phyloP scores from a whole-genome alignment of 2,888 invertebrate genomes.

The Hydropsyche betteni region DNA sequence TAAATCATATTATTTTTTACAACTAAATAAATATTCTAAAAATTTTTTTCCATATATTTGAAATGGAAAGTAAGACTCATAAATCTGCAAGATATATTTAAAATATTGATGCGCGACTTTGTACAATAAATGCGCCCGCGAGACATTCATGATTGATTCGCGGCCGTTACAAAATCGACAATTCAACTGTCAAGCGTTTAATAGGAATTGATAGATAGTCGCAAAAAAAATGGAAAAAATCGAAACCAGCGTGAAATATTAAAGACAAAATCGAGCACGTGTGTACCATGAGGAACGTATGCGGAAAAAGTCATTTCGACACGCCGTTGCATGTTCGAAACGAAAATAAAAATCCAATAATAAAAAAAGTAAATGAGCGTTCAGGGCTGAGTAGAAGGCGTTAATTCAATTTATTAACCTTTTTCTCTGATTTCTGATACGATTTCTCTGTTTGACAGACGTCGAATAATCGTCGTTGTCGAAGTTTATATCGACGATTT shows the following conservation, averaged over 20 bases:
- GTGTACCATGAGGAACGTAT: background rate
- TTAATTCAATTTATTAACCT: too few relatives aligned
- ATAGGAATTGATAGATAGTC: conserved; percentile 21
- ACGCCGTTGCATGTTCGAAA: too few relatives aligned
- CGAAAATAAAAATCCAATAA: too few relatives aligned
- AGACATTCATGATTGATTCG: conserved; percentile 22
- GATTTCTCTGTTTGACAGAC: too few relatives aligned
- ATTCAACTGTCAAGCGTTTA: conserved; percentile 31
- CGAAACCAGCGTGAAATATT: background rate
- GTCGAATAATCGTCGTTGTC: too few relatives aligned
- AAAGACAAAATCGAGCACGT: conserved; percentile 1
- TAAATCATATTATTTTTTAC: too few relatives aligned
- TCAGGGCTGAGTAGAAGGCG: background rate
- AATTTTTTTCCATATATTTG: background rate
- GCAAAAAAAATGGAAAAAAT: conserved; percentile 15
- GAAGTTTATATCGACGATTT: too few relatives aligned
- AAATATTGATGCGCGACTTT: conserved; percentile 30
- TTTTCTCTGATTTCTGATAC: too few relatives aligned
- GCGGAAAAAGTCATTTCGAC: background rate
- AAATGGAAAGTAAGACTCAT: background rate
- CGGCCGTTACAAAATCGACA: conserved; percentile 13
- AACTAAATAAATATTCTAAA: too few relatives aligned
- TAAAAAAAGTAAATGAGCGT: background rate
- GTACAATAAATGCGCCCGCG: background rate
- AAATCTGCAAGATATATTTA: background rate